A percentile compares a stretch with the other conserved stretches of the same genome.
Conservation (phyloP, 92 coral and sea anemone species). For the Desmophyllum pertusum region DNA sequence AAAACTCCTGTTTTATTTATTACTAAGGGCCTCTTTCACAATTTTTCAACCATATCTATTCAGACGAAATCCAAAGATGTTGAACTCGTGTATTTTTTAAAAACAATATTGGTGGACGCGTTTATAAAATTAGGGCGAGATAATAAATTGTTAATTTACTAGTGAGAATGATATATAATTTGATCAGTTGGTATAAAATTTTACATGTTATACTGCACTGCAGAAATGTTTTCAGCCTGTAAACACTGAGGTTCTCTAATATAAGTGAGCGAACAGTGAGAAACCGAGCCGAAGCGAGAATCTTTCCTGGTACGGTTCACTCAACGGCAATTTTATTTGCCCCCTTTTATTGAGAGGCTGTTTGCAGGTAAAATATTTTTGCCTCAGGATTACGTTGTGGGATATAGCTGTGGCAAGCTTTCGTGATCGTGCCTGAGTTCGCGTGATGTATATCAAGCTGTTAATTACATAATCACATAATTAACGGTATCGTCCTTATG, state of each 20-base stretch:
- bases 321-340: background rate
- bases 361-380: background rate
- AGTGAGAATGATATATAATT: background rate
- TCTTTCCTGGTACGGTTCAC: too few species aligned
- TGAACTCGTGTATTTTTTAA: background rate
- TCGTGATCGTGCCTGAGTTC: background rate
- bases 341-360: background rate
- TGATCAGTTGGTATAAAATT: background rate
- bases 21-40: background rate
- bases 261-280: too few species aligned
- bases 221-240: background rate
- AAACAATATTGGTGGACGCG: background rate
- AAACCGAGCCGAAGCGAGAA: too few species aligned
- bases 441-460: conserved; percentile 15
- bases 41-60: too few species aligned
- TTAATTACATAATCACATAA: background rate
- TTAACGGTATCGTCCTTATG: background rate
- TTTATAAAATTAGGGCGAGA: background rate
- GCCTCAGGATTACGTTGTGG: background rate
- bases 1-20: background rate
- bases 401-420: background rate
- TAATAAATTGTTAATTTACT: background rate
- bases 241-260: too few species aligned
- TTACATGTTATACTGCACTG: background rate
- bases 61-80: background rate